Conservation (phyloP, 92 coral and sea anemone species). For the Siderastrea radians region DNA sequence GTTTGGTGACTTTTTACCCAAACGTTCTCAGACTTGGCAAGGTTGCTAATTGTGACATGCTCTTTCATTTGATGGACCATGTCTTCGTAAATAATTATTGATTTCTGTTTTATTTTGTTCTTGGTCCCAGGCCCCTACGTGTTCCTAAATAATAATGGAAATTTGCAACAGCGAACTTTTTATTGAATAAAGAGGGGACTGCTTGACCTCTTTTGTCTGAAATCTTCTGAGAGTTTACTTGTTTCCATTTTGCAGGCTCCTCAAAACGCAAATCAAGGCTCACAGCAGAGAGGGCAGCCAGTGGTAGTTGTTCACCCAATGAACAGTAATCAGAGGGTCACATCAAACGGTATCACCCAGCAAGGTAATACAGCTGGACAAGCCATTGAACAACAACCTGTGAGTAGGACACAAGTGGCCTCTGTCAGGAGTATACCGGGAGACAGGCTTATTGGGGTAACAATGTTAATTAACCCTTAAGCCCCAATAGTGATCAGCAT, state of each 20-base stretch:
- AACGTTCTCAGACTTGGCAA: no score
- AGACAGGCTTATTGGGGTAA: constrained; percentile 58
- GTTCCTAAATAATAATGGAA: no score
- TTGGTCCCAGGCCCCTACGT: no score
- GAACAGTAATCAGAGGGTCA: constrained; percentile 10
- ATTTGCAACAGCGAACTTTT: no score
- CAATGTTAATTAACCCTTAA: no score
- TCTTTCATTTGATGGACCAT: no score
- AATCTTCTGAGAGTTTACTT: background rate
- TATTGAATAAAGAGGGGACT: no score
- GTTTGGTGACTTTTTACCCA: no score
- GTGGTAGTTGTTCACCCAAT: constrained; percentile 7
- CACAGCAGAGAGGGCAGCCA: constrained; percentile 8
- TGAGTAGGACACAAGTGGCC: constrained; percentile 8
- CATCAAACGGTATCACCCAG: constrained; percentile 18
- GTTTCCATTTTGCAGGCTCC: constrained; percentile 4
- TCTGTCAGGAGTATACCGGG: constrained; percentile 10
- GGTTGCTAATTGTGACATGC: no score
- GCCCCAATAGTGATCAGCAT: no score
- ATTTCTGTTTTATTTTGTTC: no score
- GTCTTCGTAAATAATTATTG: no score
- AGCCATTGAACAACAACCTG: background rate
- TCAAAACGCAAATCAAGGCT: background rate
- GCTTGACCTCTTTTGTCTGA: background rate
- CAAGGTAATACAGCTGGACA: background rate